These are phyloP conservation scores for Rugalucina vietnamica DNA, from an alignment of 2,888 invertebrate species.

Conservation along the genomic window DNA sequence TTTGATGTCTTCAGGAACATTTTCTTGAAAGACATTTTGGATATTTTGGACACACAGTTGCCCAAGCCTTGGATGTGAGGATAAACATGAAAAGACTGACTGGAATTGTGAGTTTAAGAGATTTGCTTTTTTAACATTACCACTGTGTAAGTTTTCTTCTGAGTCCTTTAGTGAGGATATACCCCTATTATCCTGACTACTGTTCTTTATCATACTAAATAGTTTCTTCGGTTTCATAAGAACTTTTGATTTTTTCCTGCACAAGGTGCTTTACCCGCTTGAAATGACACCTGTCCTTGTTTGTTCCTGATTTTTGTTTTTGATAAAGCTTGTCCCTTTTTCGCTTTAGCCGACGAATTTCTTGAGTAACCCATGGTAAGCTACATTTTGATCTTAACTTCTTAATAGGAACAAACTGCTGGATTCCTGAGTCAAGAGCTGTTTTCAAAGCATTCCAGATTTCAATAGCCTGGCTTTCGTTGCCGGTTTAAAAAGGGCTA, in stretches of 20 bases:
- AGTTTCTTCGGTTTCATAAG: conserved; percentile 13
- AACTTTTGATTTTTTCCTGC: neutral
- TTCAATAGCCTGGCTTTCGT: no score
- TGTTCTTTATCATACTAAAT: conserved; percentile 10
- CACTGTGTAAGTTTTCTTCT: neutral
- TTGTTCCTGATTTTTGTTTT: neutral
- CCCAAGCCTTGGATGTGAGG: neutral
- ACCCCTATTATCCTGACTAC: conserved; percentile 3
- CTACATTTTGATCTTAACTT: neutral
- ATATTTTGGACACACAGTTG: conserved; percentile 8
- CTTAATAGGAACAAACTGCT: neutral
- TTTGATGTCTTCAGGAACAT: neutral
- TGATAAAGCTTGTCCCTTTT: neutral
- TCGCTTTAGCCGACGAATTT: neutral
- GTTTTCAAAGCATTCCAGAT: neutral
- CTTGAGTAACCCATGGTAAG: neutral
- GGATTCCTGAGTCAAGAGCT: neutral
- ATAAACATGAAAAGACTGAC: conserved; percentile 11
- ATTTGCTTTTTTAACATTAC: neutral
- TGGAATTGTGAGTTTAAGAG: conserved; percentile 11
- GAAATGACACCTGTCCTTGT: neutral
- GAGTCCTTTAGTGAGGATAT: conserved; percentile 4
- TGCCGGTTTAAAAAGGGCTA: no score
- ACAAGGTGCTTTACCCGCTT: neutral
- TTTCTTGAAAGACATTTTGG: neutral